Conservation (phyloP, 2,797 vertebrate species). For the Columba guinea region DNA sequence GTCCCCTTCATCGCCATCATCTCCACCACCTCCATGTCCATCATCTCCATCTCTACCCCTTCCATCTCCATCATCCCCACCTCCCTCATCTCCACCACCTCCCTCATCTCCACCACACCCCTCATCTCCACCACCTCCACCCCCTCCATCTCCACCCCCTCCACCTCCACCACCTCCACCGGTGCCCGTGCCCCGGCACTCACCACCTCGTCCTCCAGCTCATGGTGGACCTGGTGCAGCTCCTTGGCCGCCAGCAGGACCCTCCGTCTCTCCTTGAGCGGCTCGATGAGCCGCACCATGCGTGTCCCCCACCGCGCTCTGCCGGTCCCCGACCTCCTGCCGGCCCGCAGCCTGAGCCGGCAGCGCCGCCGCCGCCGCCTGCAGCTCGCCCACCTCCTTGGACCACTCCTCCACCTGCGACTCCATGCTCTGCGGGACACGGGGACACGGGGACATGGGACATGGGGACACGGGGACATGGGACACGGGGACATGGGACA, state of each 20-base stretch:
- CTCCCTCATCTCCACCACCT: too few relatives aligned
- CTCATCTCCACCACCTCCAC: too few relatives aligned
- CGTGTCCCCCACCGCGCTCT: conserved; percentile 85
- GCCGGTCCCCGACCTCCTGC: conserved; percentile 80
- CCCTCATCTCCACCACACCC: too few relatives aligned
- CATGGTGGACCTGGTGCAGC: conserved; percentile 90
- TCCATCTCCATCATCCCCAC: too few relatives aligned
- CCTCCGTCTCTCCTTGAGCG: conserved; percentile 88
- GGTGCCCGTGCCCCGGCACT: conserved; percentile 47
- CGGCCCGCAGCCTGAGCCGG: conserved; percentile 82
- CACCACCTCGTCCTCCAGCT: conserved; percentile 94
- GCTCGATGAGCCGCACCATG: conserved; percentile 91
- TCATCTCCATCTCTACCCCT: not conserved
- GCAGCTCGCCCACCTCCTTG: conserved; percentile 88
- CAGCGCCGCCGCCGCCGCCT: conserved; percentile 84
- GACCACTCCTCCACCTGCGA: conserved; percentile 92
- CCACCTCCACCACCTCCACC: not conserved
- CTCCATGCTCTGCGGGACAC: conserved; percentile 87
- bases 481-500: too few relatives aligned
- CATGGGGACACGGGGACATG: too few relatives aligned
- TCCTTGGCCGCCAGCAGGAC: conserved; percentile 92
- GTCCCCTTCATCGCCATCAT: too few relatives aligned
- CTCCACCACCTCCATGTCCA: too few relatives aligned
- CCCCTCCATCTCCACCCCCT: too few relatives aligned
- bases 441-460: too few relatives aligned